These are phyloP conservation scores for Ditula angustiorana DNA, from an alignment of 2,888 invertebrate species.

Conservation along the genomic window DNA sequence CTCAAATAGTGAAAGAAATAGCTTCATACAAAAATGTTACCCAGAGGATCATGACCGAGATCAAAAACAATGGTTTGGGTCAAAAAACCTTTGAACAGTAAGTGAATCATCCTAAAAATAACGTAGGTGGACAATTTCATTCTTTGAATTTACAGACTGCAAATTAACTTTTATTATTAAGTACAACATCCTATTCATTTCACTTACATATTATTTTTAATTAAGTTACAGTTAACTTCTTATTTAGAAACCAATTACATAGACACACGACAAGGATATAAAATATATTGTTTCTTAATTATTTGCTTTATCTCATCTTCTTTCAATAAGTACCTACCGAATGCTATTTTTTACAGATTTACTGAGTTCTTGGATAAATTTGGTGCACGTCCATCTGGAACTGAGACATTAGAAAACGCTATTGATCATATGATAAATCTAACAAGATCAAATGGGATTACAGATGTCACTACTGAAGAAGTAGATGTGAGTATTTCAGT, in stretches of 20 bases:
- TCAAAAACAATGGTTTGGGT: slow-evolving; percentile 72
- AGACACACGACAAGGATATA: too few relatives aligned
- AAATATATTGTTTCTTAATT: too few relatives aligned
- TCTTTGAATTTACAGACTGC: background rate
- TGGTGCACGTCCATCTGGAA: slow-evolving; percentile 87
- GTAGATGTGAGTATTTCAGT: slow-evolving; percentile 64
- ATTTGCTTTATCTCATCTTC: background rate
- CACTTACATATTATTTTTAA: background rate
- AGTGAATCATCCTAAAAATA: slow-evolving; percentile 42
- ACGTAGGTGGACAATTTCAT: background rate
- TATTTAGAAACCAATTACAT: too few relatives aligned
- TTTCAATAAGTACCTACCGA: background rate
- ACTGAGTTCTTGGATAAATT: slow-evolving; percentile 77
- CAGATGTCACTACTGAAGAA: slow-evolving; percentile 89
- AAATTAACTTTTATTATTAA: background rate
- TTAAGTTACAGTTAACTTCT: too few relatives aligned
- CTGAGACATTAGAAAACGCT: slow-evolving; percentile 85
- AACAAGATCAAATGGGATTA: slow-evolving; percentile 54
- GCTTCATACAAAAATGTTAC: slow-evolving; percentile 79
- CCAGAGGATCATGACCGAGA: slow-evolving; percentile 74
- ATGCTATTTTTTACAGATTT: slow-evolving; percentile 53
- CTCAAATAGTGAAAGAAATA: slow-evolving; percentile 78
- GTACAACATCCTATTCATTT: background rate
- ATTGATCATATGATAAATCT: slow-evolving; percentile 87
- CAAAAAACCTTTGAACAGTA: slow-evolving; percentile 80